Evolutionary conservation across 2,113 vertebrate species (phyloP).

Genomic region (Prinia subflava): DNA sequence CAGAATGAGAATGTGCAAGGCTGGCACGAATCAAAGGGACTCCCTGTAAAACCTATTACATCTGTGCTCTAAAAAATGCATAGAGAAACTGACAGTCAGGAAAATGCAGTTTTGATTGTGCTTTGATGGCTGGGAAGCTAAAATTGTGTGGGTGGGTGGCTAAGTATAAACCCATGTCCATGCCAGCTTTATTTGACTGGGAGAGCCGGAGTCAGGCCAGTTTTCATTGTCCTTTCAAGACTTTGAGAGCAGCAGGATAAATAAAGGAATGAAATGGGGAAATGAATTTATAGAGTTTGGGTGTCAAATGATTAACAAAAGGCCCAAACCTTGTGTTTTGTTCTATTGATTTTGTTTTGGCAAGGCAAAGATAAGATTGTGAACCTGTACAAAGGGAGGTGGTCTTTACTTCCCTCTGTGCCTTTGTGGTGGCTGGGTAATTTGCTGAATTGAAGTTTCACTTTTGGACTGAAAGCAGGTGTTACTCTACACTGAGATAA

Average conservation of each 20-base stretch:
- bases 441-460: constrained; percentile 18
- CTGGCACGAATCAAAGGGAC: constrained; percentile 62
- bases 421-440: constrained; percentile 1
- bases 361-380: constrained; percentile 34
- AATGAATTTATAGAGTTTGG: constrained; percentile 56
- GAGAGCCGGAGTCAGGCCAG: constrained; percentile 21
- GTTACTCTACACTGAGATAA: background rate
- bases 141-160: constrained; percentile 62
- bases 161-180: constrained; percentile 18
- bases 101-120: constrained; percentile 57
- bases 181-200: constrained; percentile 49
- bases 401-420: constrained; percentile 10
- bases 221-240: constrained; percentile 38
- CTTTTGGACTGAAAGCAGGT: constrained; percentile 24
- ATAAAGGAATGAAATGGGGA: constrained; percentile 39
- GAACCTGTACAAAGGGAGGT: constrained; percentile 36
- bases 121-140: constrained; percentile 58
- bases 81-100: constrained; percentile 57
- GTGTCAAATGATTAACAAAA: constrained; percentile 57
- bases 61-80: constrained; percentile 46
- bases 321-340: constrained; percentile 29
- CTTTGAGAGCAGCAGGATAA: constrained; percentile 43
- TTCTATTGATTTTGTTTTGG: constrained; percentile 56
- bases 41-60: constrained; percentile 66
- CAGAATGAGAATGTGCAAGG: constrained; percentile 64